Evolutionary conservation across 2,797 vertebrate species (phyloP).

Genomic region (Capromys pilorides): DNA sequence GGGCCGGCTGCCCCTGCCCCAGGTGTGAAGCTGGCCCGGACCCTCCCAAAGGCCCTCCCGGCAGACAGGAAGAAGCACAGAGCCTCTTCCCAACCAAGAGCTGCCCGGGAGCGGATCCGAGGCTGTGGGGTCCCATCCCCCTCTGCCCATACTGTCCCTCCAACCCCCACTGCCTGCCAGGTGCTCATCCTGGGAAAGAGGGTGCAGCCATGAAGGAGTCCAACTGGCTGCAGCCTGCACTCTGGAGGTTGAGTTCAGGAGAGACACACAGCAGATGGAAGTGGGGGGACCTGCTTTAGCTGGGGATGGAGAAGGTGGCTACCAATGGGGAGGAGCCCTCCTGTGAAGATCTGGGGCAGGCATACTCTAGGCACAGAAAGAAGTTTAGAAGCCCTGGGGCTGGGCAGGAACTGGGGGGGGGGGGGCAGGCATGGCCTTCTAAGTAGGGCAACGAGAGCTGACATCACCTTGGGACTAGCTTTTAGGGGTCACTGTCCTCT

Average conservation of each 20-base stretch:
- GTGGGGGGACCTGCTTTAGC: accelerated
- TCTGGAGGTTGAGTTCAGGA: not conserved
- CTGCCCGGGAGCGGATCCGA: not conserved
- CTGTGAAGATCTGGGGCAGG: not conserved
- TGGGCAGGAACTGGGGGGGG: accelerated
- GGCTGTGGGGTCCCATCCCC: not conserved
- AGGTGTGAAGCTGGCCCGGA: conserved; percentile 29
- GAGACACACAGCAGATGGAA: accelerated
- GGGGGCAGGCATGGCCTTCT: not conserved
- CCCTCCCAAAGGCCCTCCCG: not conserved
- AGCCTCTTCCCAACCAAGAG: not conserved
- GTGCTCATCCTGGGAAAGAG: accelerated
- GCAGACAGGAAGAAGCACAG: not conserved
- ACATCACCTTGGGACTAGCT: not conserved
- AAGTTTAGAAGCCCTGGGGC: conserved; percentile 36
- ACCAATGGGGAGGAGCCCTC: accelerated
- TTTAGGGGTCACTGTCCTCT: not conserved
- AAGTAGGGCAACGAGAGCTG: accelerated
- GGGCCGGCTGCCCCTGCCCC: conserved; percentile 1
- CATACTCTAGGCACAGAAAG: not conserved
- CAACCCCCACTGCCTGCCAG: accelerated
- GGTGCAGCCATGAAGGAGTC: accelerated
- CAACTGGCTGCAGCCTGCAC: not conserved
- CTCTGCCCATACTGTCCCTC: not conserved
- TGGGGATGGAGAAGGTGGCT: not conserved